phyloP scores from a whole-genome alignment of 2,797 vertebrate genomes.

The Rhinophrynus dorsalis region DNA sequence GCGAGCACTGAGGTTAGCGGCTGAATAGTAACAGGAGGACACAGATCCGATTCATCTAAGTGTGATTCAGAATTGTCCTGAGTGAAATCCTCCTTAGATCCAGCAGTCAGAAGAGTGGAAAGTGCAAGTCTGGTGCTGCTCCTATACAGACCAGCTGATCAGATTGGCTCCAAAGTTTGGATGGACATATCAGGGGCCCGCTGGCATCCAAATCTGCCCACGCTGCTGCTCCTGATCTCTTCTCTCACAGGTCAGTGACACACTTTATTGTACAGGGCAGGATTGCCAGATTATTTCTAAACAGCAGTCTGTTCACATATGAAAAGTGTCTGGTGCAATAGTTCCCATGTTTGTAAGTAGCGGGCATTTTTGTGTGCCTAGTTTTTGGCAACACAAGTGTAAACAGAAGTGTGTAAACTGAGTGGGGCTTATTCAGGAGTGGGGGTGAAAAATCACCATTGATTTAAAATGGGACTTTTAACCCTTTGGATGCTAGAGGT shows the following conservation, averaged over 20 bases:
- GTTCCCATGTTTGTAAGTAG: too few relatives aligned
- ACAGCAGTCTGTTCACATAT: too few relatives aligned
- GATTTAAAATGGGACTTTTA: too few relatives aligned
- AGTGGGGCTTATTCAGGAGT: too few relatives aligned
- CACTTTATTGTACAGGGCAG: too few relatives aligned
- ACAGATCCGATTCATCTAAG: neutral
- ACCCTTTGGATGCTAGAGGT: too few relatives aligned
- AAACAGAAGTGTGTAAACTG: too few relatives aligned
- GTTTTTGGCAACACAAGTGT: too few relatives aligned
- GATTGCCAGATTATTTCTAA: too few relatives aligned
- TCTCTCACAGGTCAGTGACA: constrained; percentile 26
- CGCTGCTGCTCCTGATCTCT: constrained; percentile 14
- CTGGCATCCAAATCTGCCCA: constrained; percentile 2
- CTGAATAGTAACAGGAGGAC: neutral
- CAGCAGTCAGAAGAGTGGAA: neutral
- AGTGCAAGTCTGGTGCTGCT: neutral
- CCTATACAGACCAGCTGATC: neutral
- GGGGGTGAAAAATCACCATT: too few relatives aligned
- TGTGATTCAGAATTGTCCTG: neutral
- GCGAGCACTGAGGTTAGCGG: constrained; percentile 3
- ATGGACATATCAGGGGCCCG: constrained; percentile 25
- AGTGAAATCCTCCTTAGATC: neutral
- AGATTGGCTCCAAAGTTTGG: constrained; percentile 27
- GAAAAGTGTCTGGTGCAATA: too few relatives aligned
- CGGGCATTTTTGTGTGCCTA: too few relatives aligned